Evolutionary conservation across 2,113 vertebrate genomes (phyloP).

Genomic region (Nycticebus coucang): DNA sequence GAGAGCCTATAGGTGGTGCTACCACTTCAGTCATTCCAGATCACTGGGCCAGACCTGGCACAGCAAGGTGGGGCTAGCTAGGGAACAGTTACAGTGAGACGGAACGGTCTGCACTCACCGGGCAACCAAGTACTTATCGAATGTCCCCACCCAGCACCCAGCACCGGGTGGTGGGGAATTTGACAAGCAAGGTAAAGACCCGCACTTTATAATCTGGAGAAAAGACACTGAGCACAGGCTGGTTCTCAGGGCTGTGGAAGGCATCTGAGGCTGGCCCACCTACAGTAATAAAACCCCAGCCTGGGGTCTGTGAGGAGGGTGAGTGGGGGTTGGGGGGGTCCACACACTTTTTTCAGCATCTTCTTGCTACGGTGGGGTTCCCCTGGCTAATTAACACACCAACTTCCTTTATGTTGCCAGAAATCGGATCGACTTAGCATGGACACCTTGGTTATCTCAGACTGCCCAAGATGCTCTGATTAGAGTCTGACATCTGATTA

Average conservation of each 20-base stretch:
- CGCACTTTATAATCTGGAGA: neutral
- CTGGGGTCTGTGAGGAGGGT: neutral
- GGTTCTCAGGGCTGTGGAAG: neutral
- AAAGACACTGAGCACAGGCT: neutral
- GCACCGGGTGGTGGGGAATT: neutral
- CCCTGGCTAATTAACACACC: neutral
- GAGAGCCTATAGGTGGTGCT: slow-evolving; percentile 77
- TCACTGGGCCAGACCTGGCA: neutral
- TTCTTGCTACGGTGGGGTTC: neutral
- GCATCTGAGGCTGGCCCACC: neutral
- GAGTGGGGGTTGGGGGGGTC: neutral
- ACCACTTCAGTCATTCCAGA: neutral
- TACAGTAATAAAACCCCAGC: neutral
- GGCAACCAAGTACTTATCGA: neutral
- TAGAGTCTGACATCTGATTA: neutral
- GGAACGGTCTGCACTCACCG: neutral
- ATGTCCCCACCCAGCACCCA: neutral
- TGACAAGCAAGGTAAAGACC: neutral
- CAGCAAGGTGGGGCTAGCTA: too few relatives aligned
- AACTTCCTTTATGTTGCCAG: neutral
- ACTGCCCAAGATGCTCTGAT: neutral
- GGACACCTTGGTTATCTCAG: neutral
- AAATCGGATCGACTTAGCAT: neutral
- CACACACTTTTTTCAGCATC: neutral
- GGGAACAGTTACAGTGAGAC: neutral